phyloP scores from a whole-genome alignment of 1,140 invertebrate species.

The Penaeus chinensis region DNA sequence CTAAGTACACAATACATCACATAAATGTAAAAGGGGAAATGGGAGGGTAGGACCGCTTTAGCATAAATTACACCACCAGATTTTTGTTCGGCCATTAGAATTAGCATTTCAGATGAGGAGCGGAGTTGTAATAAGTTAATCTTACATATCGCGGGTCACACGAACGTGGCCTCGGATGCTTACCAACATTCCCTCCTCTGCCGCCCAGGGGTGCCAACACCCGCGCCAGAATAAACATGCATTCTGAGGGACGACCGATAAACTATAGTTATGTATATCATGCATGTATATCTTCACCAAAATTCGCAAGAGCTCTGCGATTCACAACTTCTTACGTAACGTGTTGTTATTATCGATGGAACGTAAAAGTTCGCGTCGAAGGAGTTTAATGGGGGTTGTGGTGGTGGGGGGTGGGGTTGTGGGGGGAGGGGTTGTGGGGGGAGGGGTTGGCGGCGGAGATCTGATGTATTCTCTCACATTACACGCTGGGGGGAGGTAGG shows the following conservation, averaged over 20 bases:
- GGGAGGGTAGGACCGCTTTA: constrained; percentile 54
- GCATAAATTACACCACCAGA: constrained; percentile 57
- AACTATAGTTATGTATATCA: too few species aligned
- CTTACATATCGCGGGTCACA: constrained; percentile 56
- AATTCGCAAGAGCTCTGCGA: too few species aligned
- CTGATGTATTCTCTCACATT: constrained; percentile 43
- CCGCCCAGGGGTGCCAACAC: not conserved
- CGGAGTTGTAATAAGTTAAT: constrained; percentile 59
- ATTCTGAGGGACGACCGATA: not conserved
- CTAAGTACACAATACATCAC: constrained; percentile 60
- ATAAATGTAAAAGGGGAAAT: constrained; percentile 57
- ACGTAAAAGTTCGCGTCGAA: constrained; percentile 22
- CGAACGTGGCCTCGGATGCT: constrained; percentile 36
- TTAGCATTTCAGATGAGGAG: constrained; percentile 60
- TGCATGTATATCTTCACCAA: too few species aligned
- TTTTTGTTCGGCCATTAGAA: constrained; percentile 59
- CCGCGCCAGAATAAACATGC: not conserved
- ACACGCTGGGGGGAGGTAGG: not conserved
- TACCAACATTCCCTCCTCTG: constrained; percentile 10
- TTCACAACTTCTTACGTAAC: too few species aligned
- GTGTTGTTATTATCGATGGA: too few species aligned
- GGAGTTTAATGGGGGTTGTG: not conserved
- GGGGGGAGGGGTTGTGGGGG: not conserved
- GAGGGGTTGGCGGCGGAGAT: not conserved
- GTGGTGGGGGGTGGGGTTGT: not conserved